These are phyloP conservation scores for Panulirus ornatus DNA, from an alignment of 1,140 invertebrate species.

Conservation along the genomic window DNA sequence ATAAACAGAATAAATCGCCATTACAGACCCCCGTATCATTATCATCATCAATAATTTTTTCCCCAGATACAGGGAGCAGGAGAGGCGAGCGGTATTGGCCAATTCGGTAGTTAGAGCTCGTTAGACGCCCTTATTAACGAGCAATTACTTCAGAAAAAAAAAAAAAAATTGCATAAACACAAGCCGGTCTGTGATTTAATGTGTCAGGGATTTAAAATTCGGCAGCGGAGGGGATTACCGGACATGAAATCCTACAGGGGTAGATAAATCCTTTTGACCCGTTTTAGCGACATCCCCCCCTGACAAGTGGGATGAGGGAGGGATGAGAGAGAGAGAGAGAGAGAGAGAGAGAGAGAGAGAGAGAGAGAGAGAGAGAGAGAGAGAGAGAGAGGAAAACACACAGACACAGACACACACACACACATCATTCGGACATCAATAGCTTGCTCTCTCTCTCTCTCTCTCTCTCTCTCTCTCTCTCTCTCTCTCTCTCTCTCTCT, in stretches of 20 bases:
- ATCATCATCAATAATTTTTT: too few species aligned
- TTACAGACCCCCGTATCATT: too few species aligned
- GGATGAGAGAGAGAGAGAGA: too few species aligned
- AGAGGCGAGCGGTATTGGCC: too few species aligned
- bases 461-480: background rate
- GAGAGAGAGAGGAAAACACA: too few species aligned
- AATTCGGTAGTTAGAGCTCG: background rate
- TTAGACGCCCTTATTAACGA: background rate
- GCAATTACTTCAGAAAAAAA: background rate
- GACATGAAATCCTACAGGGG: slow-evolving; percentile 5
- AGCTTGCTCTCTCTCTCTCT: background rate
- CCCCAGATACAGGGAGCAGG: too few species aligned
- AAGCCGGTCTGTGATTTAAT: background rate
- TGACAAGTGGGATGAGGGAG: too few species aligned
- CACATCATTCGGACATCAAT: too few species aligned
- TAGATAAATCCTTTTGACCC: background rate
- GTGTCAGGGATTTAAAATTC: too few species aligned
- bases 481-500: background rate
- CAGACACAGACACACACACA: too few species aligned
- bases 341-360: background rate
- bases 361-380: too few species aligned
- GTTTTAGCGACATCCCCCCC: background rate
- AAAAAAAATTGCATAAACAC: background rate
- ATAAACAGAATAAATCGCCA: too few species aligned
- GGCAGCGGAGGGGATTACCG: background rate